Base-by-base conservation (phyloP, 2,113 vertebrate species). In the Odocoileus virginianus region DNA sequence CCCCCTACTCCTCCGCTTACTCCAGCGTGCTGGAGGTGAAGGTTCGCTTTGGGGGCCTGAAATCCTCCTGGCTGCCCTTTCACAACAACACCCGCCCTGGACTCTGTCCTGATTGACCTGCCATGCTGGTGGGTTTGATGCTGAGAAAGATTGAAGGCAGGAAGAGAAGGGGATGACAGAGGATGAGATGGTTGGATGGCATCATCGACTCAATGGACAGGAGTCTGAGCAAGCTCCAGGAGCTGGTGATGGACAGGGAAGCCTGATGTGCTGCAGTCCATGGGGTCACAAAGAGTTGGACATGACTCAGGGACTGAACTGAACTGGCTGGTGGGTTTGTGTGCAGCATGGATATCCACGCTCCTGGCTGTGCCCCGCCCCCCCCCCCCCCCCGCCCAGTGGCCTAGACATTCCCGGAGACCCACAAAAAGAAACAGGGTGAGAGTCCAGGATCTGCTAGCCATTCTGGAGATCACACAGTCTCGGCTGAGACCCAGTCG, bases 321-420 rank as follows among this genome's bases (percentile, higher is more conserved):
- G 64, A 71, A 36, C 64, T 71, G n/a, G n/a, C 67, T 71, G 67
- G 19, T 71, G 67, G 19, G 19, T 71, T 71, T 71, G 67, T 71
- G 19, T 0, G 1, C 10, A 11, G 5, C n/a, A 11, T 12, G 67
- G 67, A 71, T 23, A 71, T 40, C 19, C 19, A 0, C 1, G 4
- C 1, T 10, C 9, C 19, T 71, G n/a, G 19, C n/a, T 36, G 9
- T 1, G 33, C 45, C 6, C 14, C 33, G 27, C 36, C 36, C 36
- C 36, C 36, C 36, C 36, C 36, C 36, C 36, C 36, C 36, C 36
- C 36, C 36, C 36, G 36, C 36, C 1, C 21, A 2, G 9, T 11
- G 47, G 4, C 54, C 40, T 13, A 50, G 92, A 87, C 52, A 19
- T 13, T 74, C 50, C 33, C 1, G 0, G 71, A 30, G 43, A 95